These are phyloP conservation scores for Cheilosia variabilis DNA, from an alignment of 2,888 invertebrate genomes.

Conservation along the genomic window DNA sequence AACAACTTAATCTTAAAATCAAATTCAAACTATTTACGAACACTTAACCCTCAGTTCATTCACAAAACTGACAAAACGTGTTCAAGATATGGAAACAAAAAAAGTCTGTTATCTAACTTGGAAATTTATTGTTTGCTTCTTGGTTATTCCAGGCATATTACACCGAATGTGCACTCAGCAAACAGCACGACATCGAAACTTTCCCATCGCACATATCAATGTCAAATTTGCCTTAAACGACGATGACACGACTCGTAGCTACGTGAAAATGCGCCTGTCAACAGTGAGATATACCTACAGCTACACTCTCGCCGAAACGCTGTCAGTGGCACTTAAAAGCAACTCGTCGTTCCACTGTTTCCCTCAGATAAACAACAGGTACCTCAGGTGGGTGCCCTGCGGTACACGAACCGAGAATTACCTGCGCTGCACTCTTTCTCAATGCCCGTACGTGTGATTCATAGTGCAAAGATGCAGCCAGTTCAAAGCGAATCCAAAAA, in stretches of 20 bases:
- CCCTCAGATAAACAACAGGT: conserved; percentile 66
- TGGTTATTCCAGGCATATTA: conserved; percentile 29
- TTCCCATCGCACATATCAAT: conserved; percentile 57
- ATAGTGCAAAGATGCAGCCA: conserved; percentile 39
- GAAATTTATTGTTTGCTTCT: conserved; percentile 63
- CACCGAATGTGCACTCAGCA: conserved; percentile 53
- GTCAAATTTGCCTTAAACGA: conserved; percentile 62
- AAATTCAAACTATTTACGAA: conserved; percentile 2
- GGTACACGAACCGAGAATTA: conserved; percentile 13
- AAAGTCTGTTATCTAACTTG: conserved; percentile 47
- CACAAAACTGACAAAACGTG: conserved; percentile 51
- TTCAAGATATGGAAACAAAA: background rate
- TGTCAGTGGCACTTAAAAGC: conserved; percentile 68
- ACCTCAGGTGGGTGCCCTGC: conserved; percentile 22
- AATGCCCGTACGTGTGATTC: conserved; percentile 36
- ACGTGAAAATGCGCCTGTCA: conserved; percentile 59
- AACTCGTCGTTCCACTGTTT: conserved; percentile 61
- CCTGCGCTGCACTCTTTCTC: background rate
- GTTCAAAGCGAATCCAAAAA: conserved; percentile 41
- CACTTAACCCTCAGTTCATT: conserved; percentile 54
- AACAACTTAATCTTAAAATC: conserved; percentile 22
- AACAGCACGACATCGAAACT: conserved; percentile 65
- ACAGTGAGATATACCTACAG: conserved; percentile 1
- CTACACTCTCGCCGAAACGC: conserved; percentile 14
- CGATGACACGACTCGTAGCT: conserved; percentile 57